Conservation (phyloP, 1,140 invertebrate genomes). For the Drosophila ironensis region DNA sequence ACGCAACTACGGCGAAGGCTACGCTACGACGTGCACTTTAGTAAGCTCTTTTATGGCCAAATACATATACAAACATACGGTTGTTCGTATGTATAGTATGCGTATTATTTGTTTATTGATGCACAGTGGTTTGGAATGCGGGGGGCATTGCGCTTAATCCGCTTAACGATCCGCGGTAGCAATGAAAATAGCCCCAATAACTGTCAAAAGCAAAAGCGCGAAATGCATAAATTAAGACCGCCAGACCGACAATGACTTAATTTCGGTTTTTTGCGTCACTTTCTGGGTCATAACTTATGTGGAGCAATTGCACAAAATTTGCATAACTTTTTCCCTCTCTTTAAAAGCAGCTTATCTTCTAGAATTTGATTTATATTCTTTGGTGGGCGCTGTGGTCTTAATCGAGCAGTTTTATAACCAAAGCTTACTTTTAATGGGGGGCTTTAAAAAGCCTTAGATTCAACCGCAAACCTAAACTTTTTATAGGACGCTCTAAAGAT, state of each 20-base stretch:
- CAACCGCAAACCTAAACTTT: too few relatives aligned
- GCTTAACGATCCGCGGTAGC: slow-evolving; percentile 3
- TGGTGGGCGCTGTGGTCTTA: too few relatives aligned
- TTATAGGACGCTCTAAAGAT: too few relatives aligned
- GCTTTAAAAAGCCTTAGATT: too few relatives aligned
- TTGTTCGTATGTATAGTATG: not conserved
- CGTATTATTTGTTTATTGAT: slow-evolving; percentile 32
- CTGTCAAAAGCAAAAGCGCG: slow-evolving; percentile 1
- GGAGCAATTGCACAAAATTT: too few relatives aligned
- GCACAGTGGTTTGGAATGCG: slow-evolving; percentile 32
- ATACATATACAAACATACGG: not conserved
- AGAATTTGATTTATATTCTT: too few relatives aligned
- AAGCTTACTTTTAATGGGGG: too few relatives aligned
- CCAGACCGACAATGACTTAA: not conserved
- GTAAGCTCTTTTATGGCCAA: slow-evolving; percentile 21
- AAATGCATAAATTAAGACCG: slow-evolving; percentile 9
- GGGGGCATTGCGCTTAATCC: not conserved
- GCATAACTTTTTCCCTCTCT: too few relatives aligned
- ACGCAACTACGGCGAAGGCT: not conserved
- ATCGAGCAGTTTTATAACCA: too few relatives aligned
- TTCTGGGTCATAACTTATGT: too few relatives aligned
- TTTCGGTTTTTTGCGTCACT: too few relatives aligned
- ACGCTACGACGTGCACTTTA: slow-evolving; percentile 19
- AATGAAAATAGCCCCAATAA: slow-evolving; percentile 2
- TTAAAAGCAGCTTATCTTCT: too few relatives aligned